These are phyloP conservation scores for Microcebus ravelobensis DNA, from an alignment of 2,113 vertebrate species.

Conservation along the genomic window DNA sequence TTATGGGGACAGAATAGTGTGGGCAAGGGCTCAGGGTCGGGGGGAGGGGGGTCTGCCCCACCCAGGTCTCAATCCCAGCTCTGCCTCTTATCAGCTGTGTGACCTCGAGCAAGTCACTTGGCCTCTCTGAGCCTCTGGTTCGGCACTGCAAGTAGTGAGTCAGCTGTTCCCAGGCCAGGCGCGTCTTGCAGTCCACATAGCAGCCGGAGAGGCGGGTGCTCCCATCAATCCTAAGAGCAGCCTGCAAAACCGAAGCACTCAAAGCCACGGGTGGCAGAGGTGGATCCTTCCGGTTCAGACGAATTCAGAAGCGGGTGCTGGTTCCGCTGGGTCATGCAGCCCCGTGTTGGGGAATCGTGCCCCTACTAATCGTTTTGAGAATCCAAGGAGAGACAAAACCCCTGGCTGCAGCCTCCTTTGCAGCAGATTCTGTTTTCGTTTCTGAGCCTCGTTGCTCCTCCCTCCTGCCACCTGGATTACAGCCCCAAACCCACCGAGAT, in stretches of 20 bases:
- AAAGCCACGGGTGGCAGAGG: rapidly evolving
- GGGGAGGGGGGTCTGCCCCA: too few species aligned
- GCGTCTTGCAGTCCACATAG: background rate
- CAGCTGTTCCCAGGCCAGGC: background rate
- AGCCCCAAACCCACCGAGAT: background rate
- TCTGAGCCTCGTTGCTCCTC: background rate
- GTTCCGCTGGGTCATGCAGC: rapidly evolving
- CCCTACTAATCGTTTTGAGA: too few species aligned
- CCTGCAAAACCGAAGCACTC: background rate
- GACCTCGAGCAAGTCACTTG: background rate
- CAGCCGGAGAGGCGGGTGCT: rapidly evolving
- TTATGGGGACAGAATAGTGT: rapidly evolving
- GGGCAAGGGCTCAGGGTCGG: too few species aligned
- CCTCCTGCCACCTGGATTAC: background rate
- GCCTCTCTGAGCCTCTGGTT: background rate
- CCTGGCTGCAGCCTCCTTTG: rapidly evolving
- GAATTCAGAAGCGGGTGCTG: rapidly evolving
- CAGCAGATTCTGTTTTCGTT: background rate
- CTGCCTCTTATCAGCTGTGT: background rate
- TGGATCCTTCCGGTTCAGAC: background rate
- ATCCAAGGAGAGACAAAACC: background rate
- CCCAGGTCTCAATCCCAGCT: background rate
- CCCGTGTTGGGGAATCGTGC: rapidly evolving
- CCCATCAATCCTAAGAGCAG: rapidly evolving
- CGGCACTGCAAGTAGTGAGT: rapidly evolving